These are phyloP conservation scores for Prunella strophiata DNA, from an alignment of 2,797 vertebrate genomes.

Conservation along the genomic window DNA sequence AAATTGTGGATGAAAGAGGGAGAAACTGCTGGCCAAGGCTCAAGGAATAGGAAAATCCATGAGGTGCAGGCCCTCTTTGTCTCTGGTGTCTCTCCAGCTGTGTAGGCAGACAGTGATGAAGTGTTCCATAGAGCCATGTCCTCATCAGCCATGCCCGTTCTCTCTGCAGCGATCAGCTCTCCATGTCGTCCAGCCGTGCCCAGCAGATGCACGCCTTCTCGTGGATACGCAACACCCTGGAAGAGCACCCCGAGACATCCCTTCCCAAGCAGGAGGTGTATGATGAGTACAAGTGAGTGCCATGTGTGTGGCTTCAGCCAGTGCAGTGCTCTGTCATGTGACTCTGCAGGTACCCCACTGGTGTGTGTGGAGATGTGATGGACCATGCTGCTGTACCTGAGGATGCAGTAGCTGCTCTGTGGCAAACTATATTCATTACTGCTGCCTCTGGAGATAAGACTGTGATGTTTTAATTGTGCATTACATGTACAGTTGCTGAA, in stretches of 20 bases:
- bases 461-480: neutral
- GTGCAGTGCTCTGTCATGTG: neutral
- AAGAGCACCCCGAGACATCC: conserved; percentile 97
- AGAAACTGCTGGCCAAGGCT: neutral
- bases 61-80: neutral
- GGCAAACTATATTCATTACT: neutral
- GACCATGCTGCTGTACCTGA: neutral
- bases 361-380: fast-evolving
- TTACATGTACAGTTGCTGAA: neutral
- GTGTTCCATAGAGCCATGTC: neutral
- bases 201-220: conserved; percentile 97
- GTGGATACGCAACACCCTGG: conserved; percentile 96
- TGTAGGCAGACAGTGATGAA: neutral
- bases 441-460: neutral
- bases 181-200: conserved; percentile 92
- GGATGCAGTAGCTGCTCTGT: neutral
- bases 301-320: fast-evolving
- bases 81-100: neutral
- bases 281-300: conserved; percentile 97
- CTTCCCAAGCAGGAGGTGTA: conserved; percentile 99
- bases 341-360: neutral
- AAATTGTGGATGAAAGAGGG: neutral
- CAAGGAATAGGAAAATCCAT: neutral
- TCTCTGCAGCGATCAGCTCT: conserved; percentile 87
- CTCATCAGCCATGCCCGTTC: neutral